Conservation (phyloP, 2,797 vertebrate genomes). For the Microctenopoma steveboyesi region DNA sequence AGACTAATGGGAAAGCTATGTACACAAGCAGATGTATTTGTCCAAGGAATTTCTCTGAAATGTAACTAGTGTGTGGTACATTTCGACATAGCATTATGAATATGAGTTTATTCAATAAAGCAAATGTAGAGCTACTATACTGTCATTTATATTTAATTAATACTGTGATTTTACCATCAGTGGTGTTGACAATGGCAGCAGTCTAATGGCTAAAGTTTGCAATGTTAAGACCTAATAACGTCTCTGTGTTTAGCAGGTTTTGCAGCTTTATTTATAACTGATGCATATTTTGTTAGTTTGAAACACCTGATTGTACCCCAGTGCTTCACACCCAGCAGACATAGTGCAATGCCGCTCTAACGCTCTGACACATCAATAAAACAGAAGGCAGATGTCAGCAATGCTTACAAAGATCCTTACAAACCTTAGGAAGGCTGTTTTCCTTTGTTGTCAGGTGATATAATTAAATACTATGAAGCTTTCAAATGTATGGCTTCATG, state of each 20-base stretch:
- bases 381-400: not conserved
- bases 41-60: not conserved
- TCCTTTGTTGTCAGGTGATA: not conserved
- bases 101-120: not conserved
- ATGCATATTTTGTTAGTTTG: conserved; percentile 56
- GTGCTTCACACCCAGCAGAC: conserved; percentile 13
- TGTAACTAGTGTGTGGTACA: not conserved
- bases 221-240: too few relatives aligned
- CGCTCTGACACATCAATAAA: not conserved
- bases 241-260: conserved; percentile 23
- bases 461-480: not conserved
- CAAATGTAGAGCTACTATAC: not conserved
- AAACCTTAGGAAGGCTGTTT: not conserved
- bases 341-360: not conserved
- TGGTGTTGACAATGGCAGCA: not conserved
- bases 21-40: conserved; percentile 3
- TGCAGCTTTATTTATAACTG: conserved; percentile 30
- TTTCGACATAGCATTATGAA: not conserved
- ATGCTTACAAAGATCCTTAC: not conserved
- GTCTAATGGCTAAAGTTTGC: not conserved
- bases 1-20: conserved; percentile 16
- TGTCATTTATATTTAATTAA: not conserved
- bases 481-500: not conserved
- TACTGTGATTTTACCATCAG: not conserved
- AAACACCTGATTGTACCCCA: conserved; percentile 41